Base-by-base conservation (phyloP, 2,888 invertebrate species). In the Gymnosoma rotundatum region DNA sequence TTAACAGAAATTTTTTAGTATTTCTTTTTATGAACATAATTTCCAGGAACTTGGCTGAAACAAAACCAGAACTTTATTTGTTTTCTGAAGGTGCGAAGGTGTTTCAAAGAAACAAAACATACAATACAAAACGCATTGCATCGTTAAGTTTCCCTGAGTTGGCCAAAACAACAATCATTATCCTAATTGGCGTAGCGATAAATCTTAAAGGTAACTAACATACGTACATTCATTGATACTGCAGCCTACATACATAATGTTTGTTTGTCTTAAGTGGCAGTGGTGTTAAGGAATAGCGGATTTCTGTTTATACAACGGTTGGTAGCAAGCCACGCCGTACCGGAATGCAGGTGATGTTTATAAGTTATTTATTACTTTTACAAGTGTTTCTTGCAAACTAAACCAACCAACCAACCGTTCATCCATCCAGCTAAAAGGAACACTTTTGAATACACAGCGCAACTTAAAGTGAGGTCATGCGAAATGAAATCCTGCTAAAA, bases 101-200 rank as follows among this genome's bases (percentile, higher is more conserved):
- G 83, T 79, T 78, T 73, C 48, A 61, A 36, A 48, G 38, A 48
- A 66, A 56, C 20, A 48, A 50, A 66, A 18, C 58, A 52, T 42
- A 56, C 64, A 75, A 64, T 4, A 56, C 56, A 58, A 1, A 38
- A 50, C 36, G 52, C 38, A 50, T 45, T 1, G 50, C 79, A 79
- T 78, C 70, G 32, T 60, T 56, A 73, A 66, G 73, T 81, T 84
- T 78, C 66, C 69, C 69, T 81, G 56, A 48, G 45, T 78, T 84
- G 78, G 78, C 63, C 75, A 78, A 70, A 81, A 81, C 84, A 81
- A 78, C 81, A 84, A 84, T 84, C 86, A 87, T 87, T 87, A 87
- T 87, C 87, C 87, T 87, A 87, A 87, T 87, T 87, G 87, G 87
- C 85, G 84, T 83, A 76, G 80, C 87, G 87, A 87, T 87, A 87